phyloP scores from a whole-genome alignment of 2,113 vertebrate genomes.

The Buteo buteo region DNA sequence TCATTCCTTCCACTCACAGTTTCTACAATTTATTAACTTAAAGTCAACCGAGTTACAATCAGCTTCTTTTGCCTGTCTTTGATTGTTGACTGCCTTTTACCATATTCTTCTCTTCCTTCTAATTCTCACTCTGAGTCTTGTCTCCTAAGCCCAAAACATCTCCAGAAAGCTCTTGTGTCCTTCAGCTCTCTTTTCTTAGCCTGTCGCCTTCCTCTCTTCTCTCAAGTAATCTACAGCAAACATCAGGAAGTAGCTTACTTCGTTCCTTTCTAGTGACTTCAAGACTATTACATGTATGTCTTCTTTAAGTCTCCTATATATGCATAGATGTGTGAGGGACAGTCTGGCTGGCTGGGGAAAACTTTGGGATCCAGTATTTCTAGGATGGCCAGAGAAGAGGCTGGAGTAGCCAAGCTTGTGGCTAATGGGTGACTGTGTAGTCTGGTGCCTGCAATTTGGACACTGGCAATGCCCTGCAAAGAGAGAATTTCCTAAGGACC shows the following conservation, averaged over 20 bases:
- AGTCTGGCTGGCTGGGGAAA: not conserved
- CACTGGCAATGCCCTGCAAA: not conserved
- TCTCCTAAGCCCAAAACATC: not conserved
- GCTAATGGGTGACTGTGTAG: not conserved
- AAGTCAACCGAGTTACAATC: not conserved
- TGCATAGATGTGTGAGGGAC: not conserved
- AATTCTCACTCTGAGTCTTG: not conserved
- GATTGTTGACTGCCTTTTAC: not conserved
- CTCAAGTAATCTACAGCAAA: not conserved
- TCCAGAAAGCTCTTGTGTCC: not conserved
- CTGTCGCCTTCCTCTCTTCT: not conserved
- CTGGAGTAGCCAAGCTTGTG: not conserved
- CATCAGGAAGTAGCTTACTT: not conserved
- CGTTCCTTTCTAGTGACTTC: not conserved
- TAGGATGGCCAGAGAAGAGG: not conserved
- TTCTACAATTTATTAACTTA: not conserved
- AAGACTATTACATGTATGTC: not conserved
- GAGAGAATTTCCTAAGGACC: not conserved
- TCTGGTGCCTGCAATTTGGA: not conserved
- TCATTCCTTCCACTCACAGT: not conserved
- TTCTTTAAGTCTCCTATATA: not conserved
- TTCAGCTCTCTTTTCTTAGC: not conserved
- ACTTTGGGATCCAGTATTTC: not conserved
- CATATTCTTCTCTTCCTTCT: not conserved
- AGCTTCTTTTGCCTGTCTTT: not conserved